Evolutionary conservation across 30 jellyfish, hydroid and myxozoan genomes (phyloP).

Genomic region (Aurelia aurita): DNA sequence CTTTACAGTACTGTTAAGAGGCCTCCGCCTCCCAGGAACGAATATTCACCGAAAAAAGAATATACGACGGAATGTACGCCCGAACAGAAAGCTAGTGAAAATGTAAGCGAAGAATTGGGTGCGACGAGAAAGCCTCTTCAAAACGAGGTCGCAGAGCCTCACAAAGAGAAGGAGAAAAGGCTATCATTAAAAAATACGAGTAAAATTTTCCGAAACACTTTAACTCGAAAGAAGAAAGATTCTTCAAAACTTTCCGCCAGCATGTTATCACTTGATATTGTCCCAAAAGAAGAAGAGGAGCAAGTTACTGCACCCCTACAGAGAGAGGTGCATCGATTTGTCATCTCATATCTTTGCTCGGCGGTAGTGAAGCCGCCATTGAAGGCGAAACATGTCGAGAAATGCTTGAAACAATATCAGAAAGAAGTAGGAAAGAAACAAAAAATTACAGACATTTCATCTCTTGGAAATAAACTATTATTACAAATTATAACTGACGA

Average conservation of each 20-base stretch:
- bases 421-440: conserved; percentile 80
- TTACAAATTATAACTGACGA: conserved; percentile 58
- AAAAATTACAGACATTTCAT: conserved; percentile 42
- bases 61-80: neutral
- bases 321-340: conserved; percentile 51
- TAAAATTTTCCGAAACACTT: conserved; percentile 45
- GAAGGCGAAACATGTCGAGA: conserved; percentile 85
- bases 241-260: conserved; percentile 43
- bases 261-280: conserved; percentile 35
- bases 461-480: conserved; percentile 68
- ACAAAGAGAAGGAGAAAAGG: conserved; percentile 29
- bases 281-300: conserved; percentile 50
- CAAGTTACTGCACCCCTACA: neutral
- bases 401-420: conserved; percentile 84
- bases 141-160: neutral
- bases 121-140: neutral
- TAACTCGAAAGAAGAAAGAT: conserved; percentile 40
- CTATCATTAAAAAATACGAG: conserved; percentile 34
- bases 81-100: neutral
- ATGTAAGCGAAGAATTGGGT: neutral
- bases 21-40: too few relatives aligned
- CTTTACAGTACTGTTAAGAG: too few relatives aligned
- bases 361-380: conserved; percentile 92
- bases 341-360: conserved; percentile 81
- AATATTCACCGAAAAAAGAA: too few relatives aligned